These are phyloP conservation scores for Achatina immaculata DNA, from an alignment of 1,140 invertebrate genomes.

Conservation along the genomic window DNA sequence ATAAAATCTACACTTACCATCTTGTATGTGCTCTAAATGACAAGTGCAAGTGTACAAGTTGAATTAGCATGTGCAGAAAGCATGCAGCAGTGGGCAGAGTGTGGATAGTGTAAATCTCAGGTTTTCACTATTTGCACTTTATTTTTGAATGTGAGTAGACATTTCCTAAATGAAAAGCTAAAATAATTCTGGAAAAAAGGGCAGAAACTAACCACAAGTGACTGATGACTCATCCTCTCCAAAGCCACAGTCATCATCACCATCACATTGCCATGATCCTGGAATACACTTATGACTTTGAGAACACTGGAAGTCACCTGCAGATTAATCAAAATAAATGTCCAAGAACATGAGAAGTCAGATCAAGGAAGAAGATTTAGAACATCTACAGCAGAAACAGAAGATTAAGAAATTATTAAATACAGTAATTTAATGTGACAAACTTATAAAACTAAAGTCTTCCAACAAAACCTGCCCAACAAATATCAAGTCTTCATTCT, in stretches of 20 bases:
- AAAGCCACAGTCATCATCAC: conserved; percentile 90
- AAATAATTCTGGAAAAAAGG: too few relatives aligned
- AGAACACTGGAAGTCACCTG: conserved; percentile 93
- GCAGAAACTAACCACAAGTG: conserved; percentile 51
- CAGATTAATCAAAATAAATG: conserved; percentile 61
- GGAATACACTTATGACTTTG: conserved; percentile 94
- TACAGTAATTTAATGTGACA: not conserved
- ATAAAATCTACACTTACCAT: too few relatives aligned
- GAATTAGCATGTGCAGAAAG: too few relatives aligned
- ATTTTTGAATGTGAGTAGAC: too few relatives aligned
- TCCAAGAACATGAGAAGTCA: not conserved
- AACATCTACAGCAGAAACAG: not conserved
- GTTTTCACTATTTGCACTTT: too few relatives aligned
- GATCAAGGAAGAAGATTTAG: not conserved
- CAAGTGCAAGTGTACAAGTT: too few relatives aligned
- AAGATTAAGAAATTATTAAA: not conserved
- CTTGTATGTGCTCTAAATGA: too few relatives aligned
- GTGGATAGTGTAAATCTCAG: too few relatives aligned
- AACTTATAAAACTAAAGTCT: not conserved
- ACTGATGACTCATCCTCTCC: conserved; percentile 78
- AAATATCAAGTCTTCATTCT: too few relatives aligned
- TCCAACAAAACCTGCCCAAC: too few relatives aligned
- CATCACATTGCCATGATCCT: conserved; percentile 92
- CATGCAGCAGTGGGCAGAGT: too few relatives aligned
- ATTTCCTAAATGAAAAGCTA: too few relatives aligned